Evolutionary conservation across 2,797 vertebrate species (phyloP).

Genomic region (Coccyzus lansbergi): DNA sequence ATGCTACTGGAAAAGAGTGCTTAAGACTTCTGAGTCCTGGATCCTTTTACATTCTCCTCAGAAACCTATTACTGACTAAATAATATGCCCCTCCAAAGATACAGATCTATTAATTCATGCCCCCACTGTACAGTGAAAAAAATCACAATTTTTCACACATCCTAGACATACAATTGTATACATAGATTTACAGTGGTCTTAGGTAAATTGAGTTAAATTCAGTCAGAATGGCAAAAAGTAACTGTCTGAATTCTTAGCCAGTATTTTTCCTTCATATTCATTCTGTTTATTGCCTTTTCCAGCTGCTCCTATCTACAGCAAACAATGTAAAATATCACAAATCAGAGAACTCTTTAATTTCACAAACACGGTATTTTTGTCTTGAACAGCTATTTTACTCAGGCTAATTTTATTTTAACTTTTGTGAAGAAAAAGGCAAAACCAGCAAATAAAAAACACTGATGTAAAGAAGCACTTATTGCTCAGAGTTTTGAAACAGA

Average conservation of each 20-base stretch:
- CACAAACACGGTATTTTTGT: background rate
- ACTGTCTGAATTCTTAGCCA: background rate
- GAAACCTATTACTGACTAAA: background rate
- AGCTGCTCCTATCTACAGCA: background rate
- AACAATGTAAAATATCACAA: background rate
- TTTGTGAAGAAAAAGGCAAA: background rate
- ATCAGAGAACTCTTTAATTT: background rate
- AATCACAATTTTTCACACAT: background rate
- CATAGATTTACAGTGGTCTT: background rate
- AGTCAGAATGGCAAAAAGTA: background rate
- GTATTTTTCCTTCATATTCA: background rate
- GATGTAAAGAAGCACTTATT: background rate
- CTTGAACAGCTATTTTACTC: background rate
- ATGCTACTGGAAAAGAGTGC: background rate
- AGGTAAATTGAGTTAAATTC: background rate
- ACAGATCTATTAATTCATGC: background rate
- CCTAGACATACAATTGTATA: background rate
- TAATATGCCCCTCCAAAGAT: background rate
- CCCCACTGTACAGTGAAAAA: background rate
- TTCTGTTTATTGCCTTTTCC: background rate
- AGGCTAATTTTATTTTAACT: background rate
- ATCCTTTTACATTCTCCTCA: background rate
- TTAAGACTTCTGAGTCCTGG: background rate
- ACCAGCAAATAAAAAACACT: rapidly evolving
- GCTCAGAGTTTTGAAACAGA: background rate